Evolutionary conservation across 2,797 vertebrate genomes (phyloP).

Genomic region (Apogon talboti): DNA sequence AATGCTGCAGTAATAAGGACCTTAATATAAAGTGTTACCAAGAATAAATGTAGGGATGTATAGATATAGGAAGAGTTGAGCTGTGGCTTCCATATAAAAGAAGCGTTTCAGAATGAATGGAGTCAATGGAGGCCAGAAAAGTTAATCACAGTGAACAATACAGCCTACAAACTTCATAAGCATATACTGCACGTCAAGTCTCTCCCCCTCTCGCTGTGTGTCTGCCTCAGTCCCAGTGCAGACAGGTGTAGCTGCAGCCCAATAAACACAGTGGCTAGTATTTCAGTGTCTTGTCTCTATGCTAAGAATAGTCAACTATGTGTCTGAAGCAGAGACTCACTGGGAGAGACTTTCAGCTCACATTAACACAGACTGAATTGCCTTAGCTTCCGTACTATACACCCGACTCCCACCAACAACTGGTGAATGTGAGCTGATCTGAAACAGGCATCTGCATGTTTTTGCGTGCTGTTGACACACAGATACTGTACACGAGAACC

Average conservation of each 20-base stretch:
- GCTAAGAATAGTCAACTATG: conserved; percentile 70
- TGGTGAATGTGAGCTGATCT: not conserved
- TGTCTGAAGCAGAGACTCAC: conserved; percentile 40
- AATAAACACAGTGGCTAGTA: conserved; percentile 46
- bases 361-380: conserved; percentile 30
- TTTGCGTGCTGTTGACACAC: not conserved
- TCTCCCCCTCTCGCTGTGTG: not conserved
- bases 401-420: not conserved
- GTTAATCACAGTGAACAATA: conserved; percentile 28
- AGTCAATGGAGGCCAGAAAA: conserved; percentile 8
- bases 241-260: conserved; percentile 60
- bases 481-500: not conserved
- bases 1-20: no score
- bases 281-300: conserved; percentile 59
- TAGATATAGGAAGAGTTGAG: conserved; percentile 15
- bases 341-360: conserved; percentile 23
- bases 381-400: conserved; percentile 44
- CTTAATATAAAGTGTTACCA: no score
- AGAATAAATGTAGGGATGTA: conserved; percentile 15
- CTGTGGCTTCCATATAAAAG: not conserved
- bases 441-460: conserved; percentile 30
- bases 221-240: conserved; percentile 34
- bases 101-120: conserved; percentile 31
- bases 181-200: conserved; percentile 9
- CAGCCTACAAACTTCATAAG: conserved; percentile 34